Evolutionary conservation across 1,140 invertebrate genomes (phyloP).

Genomic region (Papilio glaucus): DNA sequence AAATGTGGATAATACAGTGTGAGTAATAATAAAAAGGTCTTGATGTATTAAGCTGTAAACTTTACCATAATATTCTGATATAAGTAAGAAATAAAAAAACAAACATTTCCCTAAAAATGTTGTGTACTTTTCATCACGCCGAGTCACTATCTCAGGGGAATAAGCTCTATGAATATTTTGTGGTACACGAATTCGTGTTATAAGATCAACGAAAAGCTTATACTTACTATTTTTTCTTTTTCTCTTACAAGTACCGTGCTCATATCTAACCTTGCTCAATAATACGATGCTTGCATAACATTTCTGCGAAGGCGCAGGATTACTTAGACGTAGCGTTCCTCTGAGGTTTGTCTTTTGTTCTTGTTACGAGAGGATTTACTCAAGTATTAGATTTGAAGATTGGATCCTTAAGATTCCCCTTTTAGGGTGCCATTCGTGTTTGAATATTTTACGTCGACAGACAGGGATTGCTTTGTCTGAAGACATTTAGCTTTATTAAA

Average conservation of each 20-base stretch:
- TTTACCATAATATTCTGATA: constrained; percentile 35
- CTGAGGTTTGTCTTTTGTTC: constrained; percentile 54
- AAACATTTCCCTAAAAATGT: constrained; percentile 56
- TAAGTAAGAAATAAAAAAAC: constrained; percentile 42
- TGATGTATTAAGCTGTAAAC: not conserved
- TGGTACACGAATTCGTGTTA: constrained; percentile 55
- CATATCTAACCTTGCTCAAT: constrained; percentile 48
- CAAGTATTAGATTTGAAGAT: constrained; percentile 45
- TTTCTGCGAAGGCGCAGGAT: constrained; percentile 51
- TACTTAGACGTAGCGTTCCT: constrained; percentile 44
- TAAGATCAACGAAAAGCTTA: constrained; percentile 38
- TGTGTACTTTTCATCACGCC: constrained; percentile 56
- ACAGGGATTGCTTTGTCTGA: constrained; percentile 13
- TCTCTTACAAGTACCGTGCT: constrained; percentile 35
- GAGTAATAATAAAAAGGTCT: constrained; percentile 23
- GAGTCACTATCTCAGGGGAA: constrained; percentile 54
- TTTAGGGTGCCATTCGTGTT: constrained; percentile 15
- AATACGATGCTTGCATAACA: constrained; percentile 49
- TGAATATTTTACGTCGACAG: constrained; percentile 5
- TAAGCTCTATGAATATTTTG: constrained; percentile 69
- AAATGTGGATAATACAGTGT: too few relatives aligned
- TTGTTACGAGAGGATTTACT: constrained; percentile 52
- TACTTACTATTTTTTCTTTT: constrained; percentile 45
- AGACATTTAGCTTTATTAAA: constrained; percentile 28
- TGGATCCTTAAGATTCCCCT: constrained; percentile 43